A percentile compares a stretch with the other conserved stretches of the same genome.
These are phyloP conservation scores for Copidosoma aretas DNA, from an alignment of 2,888 invertebrate genomes.

Conservation along the genomic window DNA sequence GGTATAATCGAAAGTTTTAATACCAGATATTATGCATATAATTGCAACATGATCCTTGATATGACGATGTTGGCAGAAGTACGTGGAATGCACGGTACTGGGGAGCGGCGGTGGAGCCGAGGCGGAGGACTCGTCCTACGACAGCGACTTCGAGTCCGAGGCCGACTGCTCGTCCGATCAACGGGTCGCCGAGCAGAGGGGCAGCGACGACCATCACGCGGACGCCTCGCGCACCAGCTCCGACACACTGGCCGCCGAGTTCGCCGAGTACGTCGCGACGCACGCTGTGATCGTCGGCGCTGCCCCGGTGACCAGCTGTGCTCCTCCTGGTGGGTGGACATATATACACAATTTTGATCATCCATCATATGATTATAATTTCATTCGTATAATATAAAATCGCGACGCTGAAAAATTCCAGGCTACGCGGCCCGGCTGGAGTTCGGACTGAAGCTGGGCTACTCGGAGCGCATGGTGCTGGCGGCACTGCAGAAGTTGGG, in stretches of 20 bases:
- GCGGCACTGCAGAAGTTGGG: conserved; percentile 86
- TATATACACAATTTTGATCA: no score
- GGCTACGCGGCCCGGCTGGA: conserved; percentile 75
- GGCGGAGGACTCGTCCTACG: conserved; percentile 84
- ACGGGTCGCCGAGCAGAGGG: conserved; percentile 50
- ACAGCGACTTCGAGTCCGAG: conserved; percentile 66
- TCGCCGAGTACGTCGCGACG: conserved; percentile 78
- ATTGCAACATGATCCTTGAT: no score
- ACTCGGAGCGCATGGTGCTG: conserved; percentile 84
- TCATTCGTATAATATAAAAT: no score
- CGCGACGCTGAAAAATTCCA: no score
- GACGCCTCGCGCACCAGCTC: conserved; percentile 83
- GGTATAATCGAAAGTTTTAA: no score
- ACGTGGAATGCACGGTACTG: conserved; percentile 36
- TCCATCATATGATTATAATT: no score
- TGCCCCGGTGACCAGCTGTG: background rate
- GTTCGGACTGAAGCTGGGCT: conserved; percentile 91
- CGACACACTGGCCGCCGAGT: conserved; percentile 85
- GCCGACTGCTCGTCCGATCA: conserved; percentile 57
- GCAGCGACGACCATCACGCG: conserved; percentile 66
- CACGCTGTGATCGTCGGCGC: background rate
- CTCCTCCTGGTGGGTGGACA: no score
- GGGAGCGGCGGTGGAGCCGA: conserved; percentile 64
- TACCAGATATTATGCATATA: no score
- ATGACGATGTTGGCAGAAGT: conserved; percentile 27